Conservation (phyloP, 2,888 invertebrate genomes). For the Cosmia pyralina region DNA sequence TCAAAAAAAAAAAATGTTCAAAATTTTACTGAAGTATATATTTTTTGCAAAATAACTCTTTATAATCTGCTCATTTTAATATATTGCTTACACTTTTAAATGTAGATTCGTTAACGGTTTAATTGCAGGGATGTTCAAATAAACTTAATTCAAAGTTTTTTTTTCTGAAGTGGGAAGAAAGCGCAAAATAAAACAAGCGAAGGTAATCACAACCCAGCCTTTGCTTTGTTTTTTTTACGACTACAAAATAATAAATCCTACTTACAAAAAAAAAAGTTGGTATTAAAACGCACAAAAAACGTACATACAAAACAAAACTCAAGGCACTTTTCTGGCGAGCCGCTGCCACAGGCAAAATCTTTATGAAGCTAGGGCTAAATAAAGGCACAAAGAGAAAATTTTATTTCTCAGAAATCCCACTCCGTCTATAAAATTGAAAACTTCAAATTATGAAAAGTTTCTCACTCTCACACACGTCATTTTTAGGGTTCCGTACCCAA, state of each 20-base stretch:
- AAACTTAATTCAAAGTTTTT: not conserved
- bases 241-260: slow-evolving; percentile 27
- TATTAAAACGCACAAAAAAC: slow-evolving; percentile 52
- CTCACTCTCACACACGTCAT: not conserved
- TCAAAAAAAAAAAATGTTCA: no score
- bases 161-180: not conserved
- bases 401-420: slow-evolving; percentile 19
- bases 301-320: slow-evolving; percentile 52
- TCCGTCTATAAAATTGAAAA: not conserved
- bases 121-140: not conserved
- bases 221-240: slow-evolving; percentile 27
- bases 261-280: slow-evolving; percentile 44
- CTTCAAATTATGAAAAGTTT: not conserved
- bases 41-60: no score
- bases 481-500: no score
- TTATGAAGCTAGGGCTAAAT: slow-evolving; percentile 29
- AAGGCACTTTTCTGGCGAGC: slow-evolving; percentile 44
- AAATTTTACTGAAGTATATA: no score
- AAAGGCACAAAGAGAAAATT: not conserved
- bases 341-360: slow-evolving; percentile 42
- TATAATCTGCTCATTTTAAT: no score
- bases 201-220: slow-evolving; percentile 33
- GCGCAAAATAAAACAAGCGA: slow-evolving; percentile 17
- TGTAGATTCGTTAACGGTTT: not conserved
- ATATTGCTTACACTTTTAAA: no score